Conservation (phyloP, 2,113 vertebrate species). For the Elephantulus edwardii region DNA sequence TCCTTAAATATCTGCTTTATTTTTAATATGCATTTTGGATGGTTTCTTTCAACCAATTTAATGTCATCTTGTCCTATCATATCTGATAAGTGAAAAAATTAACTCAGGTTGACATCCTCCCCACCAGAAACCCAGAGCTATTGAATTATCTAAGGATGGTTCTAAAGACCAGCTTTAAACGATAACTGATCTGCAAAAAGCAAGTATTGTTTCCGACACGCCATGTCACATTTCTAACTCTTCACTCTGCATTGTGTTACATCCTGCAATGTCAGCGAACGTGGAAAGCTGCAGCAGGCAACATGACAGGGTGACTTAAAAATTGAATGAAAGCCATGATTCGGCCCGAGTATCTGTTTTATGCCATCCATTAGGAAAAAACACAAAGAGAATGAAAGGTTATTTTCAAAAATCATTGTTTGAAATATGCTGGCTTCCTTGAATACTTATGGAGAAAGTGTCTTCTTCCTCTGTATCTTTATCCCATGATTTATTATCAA, state of each 20-base stretch:
- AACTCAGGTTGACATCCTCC: slow-evolving; percentile 81
- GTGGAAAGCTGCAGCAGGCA: slow-evolving; percentile 43
- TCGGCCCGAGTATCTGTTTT: slow-evolving; percentile 61
- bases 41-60: slow-evolving; percentile 67
- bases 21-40: background rate
- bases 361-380: slow-evolving; percentile 75
- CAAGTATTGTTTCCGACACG: slow-evolving; percentile 75
- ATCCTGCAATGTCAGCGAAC: slow-evolving; percentile 69
- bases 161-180: slow-evolving; percentile 82
- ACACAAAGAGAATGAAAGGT: slow-evolving; percentile 64
- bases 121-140: slow-evolving; percentile 69
- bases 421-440: slow-evolving; percentile 64
- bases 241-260: slow-evolving; percentile 63
- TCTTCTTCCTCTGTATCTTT: slow-evolving; percentile 66
- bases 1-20: slow-evolving; percentile 45
- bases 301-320: slow-evolving; percentile 75
- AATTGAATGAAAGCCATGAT: slow-evolving; percentile 72
- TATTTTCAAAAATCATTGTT: slow-evolving; percentile 63
- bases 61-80: slow-evolving; percentile 76
- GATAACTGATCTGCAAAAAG: slow-evolving; percentile 81
- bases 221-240: slow-evolving; percentile 74
- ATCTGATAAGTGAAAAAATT: slow-evolving; percentile 67
- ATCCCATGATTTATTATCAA: slow-evolving; percentile 54
- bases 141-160: slow-evolving; percentile 82
- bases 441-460: slow-evolving; percentile 65